Conservation (phyloP, 2,888 invertebrate genomes). For the Hedya salicella region DNA sequence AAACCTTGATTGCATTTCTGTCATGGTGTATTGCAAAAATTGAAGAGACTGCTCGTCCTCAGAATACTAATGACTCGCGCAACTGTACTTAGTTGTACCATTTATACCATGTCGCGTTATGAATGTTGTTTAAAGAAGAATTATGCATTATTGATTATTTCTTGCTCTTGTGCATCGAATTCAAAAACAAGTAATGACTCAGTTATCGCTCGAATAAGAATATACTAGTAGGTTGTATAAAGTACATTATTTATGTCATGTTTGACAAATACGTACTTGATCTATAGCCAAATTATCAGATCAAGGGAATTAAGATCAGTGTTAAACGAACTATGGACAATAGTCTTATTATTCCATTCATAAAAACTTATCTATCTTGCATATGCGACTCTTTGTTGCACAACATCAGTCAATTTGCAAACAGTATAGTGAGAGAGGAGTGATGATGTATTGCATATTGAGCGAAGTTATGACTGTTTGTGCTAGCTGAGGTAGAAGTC, state of each 20-base stretch:
- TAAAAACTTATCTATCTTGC: no score
- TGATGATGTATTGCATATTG: no score
- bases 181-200: slow-evolving; percentile 29
- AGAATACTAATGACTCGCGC: slow-evolving; percentile 31
- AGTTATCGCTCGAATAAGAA: slow-evolving; percentile 9
- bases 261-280: not conserved
- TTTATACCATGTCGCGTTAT: slow-evolving; percentile 18
- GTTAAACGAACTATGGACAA: no score
- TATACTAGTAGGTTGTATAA: not conserved
- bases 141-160: slow-evolving; percentile 19
- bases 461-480: no score
- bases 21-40: slow-evolving; percentile 17
- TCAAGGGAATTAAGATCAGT: not conserved
- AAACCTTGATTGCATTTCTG: slow-evolving; percentile 28
- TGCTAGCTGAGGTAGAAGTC: no score
- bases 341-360: no score
- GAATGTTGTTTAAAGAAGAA: slow-evolving; percentile 26
- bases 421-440: no score
- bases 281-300: not conserved
- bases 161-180: slow-evolving; percentile 19
- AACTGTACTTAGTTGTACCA: slow-evolving; percentile 27
- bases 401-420: no score
- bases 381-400: no score
- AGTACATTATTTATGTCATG: not conserved
- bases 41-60: slow-evolving; percentile 19